These are phyloP conservation scores for Lepidonotus clava DNA, from an alignment of 2,888 invertebrate genomes.

Conservation along the genomic window DNA sequence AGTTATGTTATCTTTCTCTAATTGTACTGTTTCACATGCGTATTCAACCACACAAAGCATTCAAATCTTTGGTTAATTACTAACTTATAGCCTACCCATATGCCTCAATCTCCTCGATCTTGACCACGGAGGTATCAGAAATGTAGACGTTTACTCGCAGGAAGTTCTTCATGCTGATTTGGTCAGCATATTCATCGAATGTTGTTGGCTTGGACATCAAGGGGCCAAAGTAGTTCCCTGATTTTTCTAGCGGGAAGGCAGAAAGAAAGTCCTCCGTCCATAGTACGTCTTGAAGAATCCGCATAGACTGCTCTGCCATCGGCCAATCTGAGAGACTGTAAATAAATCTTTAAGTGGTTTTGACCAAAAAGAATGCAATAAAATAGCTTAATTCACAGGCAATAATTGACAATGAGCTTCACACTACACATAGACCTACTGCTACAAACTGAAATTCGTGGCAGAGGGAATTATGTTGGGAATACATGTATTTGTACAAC, in stretches of 20 bases:
- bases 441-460: too few species aligned
- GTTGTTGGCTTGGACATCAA: neutral
- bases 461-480: too few species aligned
- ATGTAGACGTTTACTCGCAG: slow-evolving; percentile 75
- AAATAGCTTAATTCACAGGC: too few species aligned
- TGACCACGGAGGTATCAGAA: slow-evolving; percentile 72
- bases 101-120: slow-evolving; percentile 52
- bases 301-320: slow-evolving; percentile 25
- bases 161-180: slow-evolving; percentile 67
- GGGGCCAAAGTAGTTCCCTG: slow-evolving; percentile 26
- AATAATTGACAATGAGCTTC: too few species aligned
- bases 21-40: too few species aligned
- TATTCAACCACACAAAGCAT: too few species aligned
- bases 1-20: too few species aligned
- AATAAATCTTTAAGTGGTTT: neutral
- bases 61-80: neutral
- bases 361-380: too few species aligned
- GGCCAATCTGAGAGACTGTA: slow-evolving; percentile 56
- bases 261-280: neutral
- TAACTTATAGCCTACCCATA: slow-evolving; percentile 39
- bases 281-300: slow-evolving; percentile 40
- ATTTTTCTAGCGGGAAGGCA: slow-evolving; percentile 2
- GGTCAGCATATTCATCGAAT: slow-evolving; percentile 7
- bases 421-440: too few species aligned
- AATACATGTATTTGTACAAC: too few species aligned